Conservation (phyloP, 2,113 vertebrate genomes). For the Colinus virginianus region DNA sequence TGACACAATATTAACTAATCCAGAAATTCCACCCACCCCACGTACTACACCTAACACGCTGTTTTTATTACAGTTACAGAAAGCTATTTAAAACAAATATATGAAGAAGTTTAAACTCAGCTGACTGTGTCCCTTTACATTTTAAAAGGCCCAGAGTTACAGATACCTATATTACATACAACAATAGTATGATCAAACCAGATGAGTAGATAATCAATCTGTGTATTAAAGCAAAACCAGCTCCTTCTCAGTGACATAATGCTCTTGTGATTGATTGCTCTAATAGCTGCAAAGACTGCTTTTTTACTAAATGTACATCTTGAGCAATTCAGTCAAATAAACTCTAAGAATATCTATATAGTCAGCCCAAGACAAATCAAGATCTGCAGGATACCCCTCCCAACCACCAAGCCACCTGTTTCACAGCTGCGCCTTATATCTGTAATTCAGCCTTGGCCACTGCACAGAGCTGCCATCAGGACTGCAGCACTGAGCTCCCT, state of each 20-base stretch:
- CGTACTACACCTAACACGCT: fast-evolving
- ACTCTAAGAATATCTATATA: background rate
- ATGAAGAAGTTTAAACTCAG: no score
- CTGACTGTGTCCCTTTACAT: no score
- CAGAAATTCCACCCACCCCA: background rate
- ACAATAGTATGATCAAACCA: background rate
- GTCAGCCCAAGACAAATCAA: background rate
- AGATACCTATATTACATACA: background rate
- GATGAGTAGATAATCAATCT: background rate
- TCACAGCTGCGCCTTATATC: background rate
- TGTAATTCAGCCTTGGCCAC: background rate
- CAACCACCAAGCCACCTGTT: background rate
- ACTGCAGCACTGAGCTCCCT: background rate
- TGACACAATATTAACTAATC: background rate
- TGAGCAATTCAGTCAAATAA: background rate
- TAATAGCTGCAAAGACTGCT: background rate
- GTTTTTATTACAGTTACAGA: background rate
- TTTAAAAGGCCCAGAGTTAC: no score
- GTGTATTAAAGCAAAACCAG: background rate
- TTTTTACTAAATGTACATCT: background rate
- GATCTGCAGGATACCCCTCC: background rate
- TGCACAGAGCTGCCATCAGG: background rate
- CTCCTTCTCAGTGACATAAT: background rate
- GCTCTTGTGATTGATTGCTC: background rate
- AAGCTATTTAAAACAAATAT: background rate